A percentile compares a stretch with the other conserved stretches of the same genome.
Evolutionary conservation across 2,888 invertebrate genomes (phyloP).

Genomic region (Taphrorychus bicolor): DNA sequence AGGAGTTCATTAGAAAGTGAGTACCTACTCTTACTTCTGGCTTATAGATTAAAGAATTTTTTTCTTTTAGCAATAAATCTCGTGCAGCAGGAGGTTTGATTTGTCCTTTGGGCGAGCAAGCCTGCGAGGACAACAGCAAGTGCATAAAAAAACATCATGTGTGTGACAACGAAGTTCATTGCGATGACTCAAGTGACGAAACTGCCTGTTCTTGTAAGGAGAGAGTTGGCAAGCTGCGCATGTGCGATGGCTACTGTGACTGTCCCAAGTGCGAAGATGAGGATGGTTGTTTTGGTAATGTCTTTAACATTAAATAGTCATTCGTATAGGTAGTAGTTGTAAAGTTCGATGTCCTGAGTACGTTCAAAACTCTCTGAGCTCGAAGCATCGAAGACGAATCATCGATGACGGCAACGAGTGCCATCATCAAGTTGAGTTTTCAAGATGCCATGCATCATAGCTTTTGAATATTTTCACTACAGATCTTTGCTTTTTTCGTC

Average conservation of each 20-base stretch:
- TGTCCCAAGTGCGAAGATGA: slow-evolving; percentile 86
- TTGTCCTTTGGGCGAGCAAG: slow-evolving; percentile 53
- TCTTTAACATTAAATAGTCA: neutral
- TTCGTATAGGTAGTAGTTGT: too few species aligned
- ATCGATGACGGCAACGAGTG: too few species aligned
- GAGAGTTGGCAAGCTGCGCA: slow-evolving; percentile 69
- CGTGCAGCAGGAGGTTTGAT: slow-evolving; percentile 45
- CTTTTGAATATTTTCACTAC: too few species aligned
- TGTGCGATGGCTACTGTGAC: slow-evolving; percentile 84
- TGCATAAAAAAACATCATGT: slow-evolving; percentile 68
- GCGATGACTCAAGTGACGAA: slow-evolving; percentile 82
- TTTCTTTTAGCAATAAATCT: slow-evolving; percentile 45
- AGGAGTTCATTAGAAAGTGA: neutral
- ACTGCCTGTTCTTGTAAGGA: slow-evolving; percentile 73
- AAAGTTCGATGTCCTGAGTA: too few species aligned
- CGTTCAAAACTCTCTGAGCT: too few species aligned
- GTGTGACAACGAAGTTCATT: slow-evolving; percentile 79
- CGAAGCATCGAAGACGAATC: too few species aligned
- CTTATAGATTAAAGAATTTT: neutral
- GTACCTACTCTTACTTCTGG: too few species aligned
- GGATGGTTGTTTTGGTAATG: slow-evolving; percentile 76
- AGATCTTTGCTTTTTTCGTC: too few species aligned
- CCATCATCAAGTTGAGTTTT: too few species aligned
- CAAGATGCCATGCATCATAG: too few species aligned
- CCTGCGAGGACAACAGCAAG: slow-evolving; percentile 55